Evolutionary conservation across 2,888 invertebrate genomes (phyloP).

Genomic region (Bursaphelenchus okinawaensis): DNA sequence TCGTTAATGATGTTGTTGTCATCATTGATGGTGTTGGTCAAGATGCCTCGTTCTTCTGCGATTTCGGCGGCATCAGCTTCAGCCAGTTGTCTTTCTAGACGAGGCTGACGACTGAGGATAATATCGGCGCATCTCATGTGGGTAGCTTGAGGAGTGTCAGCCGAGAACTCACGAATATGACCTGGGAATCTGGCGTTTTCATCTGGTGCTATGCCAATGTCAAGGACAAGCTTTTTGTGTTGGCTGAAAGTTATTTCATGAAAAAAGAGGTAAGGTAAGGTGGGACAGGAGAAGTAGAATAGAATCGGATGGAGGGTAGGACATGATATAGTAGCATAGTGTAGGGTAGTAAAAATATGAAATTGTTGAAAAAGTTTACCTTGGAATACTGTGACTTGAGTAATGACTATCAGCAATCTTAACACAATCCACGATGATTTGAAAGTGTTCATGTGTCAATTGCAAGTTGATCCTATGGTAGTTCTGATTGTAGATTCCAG

Average conservation of each 20-base stretch:
- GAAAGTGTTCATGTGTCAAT: neutral
- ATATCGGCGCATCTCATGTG: neutral
- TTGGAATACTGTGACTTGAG: neutral
- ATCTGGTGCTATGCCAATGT: constrained; percentile 5
- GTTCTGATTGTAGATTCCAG: neutral
- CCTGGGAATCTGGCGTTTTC: constrained; percentile 10
- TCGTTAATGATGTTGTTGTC: neutral
- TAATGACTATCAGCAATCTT: neutral
- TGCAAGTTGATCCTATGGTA: neutral
- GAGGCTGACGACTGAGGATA: neutral
- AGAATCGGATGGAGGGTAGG: no score
- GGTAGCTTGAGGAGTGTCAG: constrained; percentile 4
- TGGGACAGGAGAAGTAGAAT: no score
- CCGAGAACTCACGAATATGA: constrained; percentile 14
- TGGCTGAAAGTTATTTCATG: constrained; percentile 1
- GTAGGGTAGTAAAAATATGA: no score
- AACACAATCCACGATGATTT: constrained; percentile 6
- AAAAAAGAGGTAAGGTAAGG: no score
- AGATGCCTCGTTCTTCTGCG: neutral
- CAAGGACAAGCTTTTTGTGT: constrained; percentile 2
- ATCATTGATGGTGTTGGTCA: neutral
- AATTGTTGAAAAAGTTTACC: neutral
- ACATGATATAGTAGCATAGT: no score
- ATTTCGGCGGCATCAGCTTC: neutral
- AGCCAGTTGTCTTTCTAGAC: neutral